Percentiles rank a stretch among this genome's conserved stretches.
phyloP scores from a whole-genome alignment of 35 echinoderm and acorn worm genomes.

The Acanthaster planci region DNA sequence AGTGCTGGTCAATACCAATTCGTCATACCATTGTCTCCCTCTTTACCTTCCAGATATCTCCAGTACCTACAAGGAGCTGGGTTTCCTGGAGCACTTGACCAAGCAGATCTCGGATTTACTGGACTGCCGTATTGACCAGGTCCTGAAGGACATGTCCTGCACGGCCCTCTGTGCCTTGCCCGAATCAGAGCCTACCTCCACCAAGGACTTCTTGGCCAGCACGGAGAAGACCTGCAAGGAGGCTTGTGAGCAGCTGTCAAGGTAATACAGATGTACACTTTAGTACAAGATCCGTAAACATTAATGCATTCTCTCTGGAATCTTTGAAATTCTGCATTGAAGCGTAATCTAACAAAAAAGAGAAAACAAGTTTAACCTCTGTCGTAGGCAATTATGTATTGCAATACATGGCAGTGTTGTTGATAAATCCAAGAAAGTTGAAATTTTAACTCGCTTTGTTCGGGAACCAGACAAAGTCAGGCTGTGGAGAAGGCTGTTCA shows the following conservation, averaged over 20 bases:
- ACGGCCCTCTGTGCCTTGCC: constrained; percentile 87
- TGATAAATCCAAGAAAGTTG: too few relatives aligned
- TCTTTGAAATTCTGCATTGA: too few relatives aligned
- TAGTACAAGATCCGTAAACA: too few relatives aligned
- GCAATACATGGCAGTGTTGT: too few relatives aligned
- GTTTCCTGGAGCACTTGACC: constrained; percentile 80
- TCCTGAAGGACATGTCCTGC: constrained; percentile 85
- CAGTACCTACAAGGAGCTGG: constrained; percentile 80
- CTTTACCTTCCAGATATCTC: constrained; percentile 60
- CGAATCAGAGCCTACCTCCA: constrained; percentile 81
- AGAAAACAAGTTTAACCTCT: too few relatives aligned
- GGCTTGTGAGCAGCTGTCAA: constrained; percentile 77
- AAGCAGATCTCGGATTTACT: constrained; percentile 92
- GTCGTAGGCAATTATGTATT: too few relatives aligned
- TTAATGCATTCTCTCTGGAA: too few relatives aligned
- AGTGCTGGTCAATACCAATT: too few relatives aligned
- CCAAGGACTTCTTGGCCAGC: constrained; percentile 59
- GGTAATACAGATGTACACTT: too few relatives aligned
- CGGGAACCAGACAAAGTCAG: constrained; percentile 78
- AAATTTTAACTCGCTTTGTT: neutral
- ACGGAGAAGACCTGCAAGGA: constrained; percentile 81
- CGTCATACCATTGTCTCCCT: neutral
- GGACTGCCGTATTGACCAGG: constrained; percentile 94
- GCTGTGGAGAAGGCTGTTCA: constrained; percentile 90
- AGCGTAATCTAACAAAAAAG: too few relatives aligned